Evolutionary conservation across 92 coral and sea anemone genomes (phyloP).

Genomic region (Zoanthus sansibaricus): DNA sequence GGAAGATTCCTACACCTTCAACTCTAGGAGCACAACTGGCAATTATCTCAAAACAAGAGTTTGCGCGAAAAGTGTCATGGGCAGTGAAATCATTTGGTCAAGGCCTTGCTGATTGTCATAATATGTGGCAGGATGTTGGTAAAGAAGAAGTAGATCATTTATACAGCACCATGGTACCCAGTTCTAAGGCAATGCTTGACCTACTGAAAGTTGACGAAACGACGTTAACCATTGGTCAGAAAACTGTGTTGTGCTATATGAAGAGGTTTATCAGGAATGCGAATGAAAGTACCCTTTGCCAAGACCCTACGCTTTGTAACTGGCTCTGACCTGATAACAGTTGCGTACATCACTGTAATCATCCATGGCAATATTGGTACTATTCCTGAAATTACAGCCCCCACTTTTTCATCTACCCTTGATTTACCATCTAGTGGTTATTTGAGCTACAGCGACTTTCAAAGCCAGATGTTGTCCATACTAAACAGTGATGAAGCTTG

Average conservation of each 20-base stretch:
- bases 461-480: slow-evolving; percentile 46
- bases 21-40: slow-evolving; percentile 39
- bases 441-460: slow-evolving; percentile 49
- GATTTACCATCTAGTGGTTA: slow-evolving; percentile 53
- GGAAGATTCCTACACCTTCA: slow-evolving; percentile 46
- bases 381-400: slow-evolving; percentile 43
- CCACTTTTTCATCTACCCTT: slow-evolving; percentile 50
- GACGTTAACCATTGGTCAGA: slow-evolving; percentile 39
- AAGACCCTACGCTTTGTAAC: slow-evolving; percentile 56
- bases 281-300: slow-evolving; percentile 34
- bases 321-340: slow-evolving; percentile 57
- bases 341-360: slow-evolving; percentile 2
- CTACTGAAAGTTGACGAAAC: slow-evolving; percentile 8
- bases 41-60: slow-evolving; percentile 38
- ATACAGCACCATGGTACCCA: slow-evolving; percentile 40
- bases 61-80: slow-evolving; percentile 48
- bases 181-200: not conserved
- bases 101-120: slow-evolving; percentile 50
- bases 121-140: slow-evolving; percentile 46
- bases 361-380: slow-evolving; percentile 52
- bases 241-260: slow-evolving; percentile 42
- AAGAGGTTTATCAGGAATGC: slow-evolving; percentile 59
- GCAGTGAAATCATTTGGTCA: slow-evolving; percentile 39
- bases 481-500: slow-evolving; percentile 56
- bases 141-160: slow-evolving; percentile 39